Evolutionary conservation across 2,888 invertebrate genomes (phyloP).

Genomic region (Rapana venosa): DNA sequence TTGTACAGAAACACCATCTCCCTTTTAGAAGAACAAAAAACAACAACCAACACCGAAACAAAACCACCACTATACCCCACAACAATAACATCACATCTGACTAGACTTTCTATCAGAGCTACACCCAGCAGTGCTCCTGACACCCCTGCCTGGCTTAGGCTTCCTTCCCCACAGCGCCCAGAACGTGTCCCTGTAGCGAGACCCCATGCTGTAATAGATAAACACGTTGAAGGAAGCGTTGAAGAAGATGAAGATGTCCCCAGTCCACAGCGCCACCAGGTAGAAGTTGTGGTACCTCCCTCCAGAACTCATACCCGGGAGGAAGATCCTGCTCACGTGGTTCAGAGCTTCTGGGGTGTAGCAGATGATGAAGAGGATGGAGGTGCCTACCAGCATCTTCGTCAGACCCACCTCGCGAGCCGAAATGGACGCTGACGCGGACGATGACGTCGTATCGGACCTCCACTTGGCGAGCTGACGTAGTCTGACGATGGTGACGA

Average conservation of each 20-base stretch:
- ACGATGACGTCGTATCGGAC: neutral
- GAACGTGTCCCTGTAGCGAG: conserved; percentile 17
- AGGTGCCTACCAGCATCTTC: neutral
- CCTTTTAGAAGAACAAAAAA: too few relatives aligned
- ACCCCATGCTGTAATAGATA: conserved; percentile 16
- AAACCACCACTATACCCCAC: too few relatives aligned
- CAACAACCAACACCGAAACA: too few relatives aligned
- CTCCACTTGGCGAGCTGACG: conserved; percentile 6
- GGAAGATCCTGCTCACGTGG: neutral
- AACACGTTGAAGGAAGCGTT: conserved; percentile 27
- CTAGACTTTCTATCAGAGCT: too few relatives aligned
- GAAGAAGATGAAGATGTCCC: neutral
- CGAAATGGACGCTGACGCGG: neutral
- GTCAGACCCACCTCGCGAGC: conserved; percentile 16
- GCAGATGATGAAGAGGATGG: conserved; percentile 13
- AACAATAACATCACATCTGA: too few relatives aligned
- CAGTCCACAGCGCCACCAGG: neutral
- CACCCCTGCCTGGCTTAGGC: neutral
- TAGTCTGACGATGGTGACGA: neutral
- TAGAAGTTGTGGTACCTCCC: conserved; percentile 15
- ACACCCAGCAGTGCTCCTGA: too few relatives aligned
- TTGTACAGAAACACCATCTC: too few relatives aligned
- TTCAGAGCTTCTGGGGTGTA: neutral
- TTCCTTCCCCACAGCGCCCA: neutral
- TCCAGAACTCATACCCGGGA: conserved; percentile 3